Evolutionary conservation across 2,888 invertebrate genomes (phyloP).

Genomic region (Lathronympha strigana): DNA sequence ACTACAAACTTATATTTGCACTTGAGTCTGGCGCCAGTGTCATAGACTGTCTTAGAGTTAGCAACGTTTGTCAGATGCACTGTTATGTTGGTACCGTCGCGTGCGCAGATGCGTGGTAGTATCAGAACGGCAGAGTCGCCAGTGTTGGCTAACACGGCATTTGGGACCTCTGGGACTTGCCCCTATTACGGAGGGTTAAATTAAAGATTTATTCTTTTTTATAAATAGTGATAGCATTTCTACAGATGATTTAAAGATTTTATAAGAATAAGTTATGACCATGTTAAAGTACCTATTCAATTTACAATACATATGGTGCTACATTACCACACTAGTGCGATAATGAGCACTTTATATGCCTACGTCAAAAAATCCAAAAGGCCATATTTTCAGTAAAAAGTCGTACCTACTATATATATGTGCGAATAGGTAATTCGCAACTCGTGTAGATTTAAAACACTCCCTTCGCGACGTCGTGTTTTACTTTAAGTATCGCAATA

Average conservation of each 20-base stretch:
- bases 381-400: too few relatives aligned
- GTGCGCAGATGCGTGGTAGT: conserved; percentile 67
- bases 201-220: conserved; percentile 40
- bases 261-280: background rate
- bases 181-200: conserved; percentile 39
- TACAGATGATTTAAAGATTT: background rate
- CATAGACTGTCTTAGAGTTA: background rate
- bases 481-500: too few relatives aligned
- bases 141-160: conserved; percentile 65
- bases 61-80: conserved; percentile 4
- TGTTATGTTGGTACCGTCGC: conserved; percentile 10
- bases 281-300: too few relatives aligned
- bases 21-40: background rate
- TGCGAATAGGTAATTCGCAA: too few relatives aligned
- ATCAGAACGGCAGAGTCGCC: conserved; percentile 63
- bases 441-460: too few relatives aligned
- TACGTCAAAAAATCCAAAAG: too few relatives aligned
- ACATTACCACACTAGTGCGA: too few relatives aligned
- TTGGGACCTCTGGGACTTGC: conserved; percentile 51
- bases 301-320: too few relatives aligned
- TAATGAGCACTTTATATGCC: too few relatives aligned
- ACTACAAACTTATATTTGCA: conserved; percentile 39
- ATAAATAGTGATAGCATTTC: background rate
- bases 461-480: too few relatives aligned
- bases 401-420: too few relatives aligned